Conservation (phyloP, 2,888 invertebrate species). For the Leucophenga maculata region DNA sequence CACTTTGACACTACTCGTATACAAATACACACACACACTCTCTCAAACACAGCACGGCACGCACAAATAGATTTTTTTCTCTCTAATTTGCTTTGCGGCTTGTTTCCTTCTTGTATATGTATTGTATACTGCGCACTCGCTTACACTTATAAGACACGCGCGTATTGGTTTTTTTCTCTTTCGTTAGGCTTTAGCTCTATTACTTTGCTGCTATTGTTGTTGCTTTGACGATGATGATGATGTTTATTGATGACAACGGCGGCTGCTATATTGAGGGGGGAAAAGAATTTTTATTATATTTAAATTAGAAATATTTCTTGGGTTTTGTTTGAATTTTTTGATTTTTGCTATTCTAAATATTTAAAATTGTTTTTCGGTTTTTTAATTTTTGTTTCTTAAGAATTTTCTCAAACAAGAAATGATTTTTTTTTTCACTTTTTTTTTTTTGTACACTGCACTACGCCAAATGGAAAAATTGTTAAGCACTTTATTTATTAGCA, state of each 20-base stretch:
- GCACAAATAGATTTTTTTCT: slow-evolving; percentile 14
- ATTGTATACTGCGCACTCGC: slow-evolving; percentile 13
- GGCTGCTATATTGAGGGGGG: not conserved
- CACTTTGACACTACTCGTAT: not conserved
- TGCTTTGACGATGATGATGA: not conserved
- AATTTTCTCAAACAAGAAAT: not conserved
- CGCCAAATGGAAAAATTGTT: not conserved
- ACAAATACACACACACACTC: slow-evolving; percentile 50
- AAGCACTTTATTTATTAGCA: not conserved
- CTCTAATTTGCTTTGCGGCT: not conserved
- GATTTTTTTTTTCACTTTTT: not conserved
- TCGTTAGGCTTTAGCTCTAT: slow-evolving; percentile 33
- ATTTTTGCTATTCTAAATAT: too few relatives aligned
- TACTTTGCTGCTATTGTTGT: slow-evolving; percentile 1
- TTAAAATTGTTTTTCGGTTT: too few relatives aligned
- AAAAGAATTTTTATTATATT: slow-evolving; percentile 5
- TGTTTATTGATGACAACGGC: too few relatives aligned
- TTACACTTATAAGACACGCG: slow-evolving; percentile 2
- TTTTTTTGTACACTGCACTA: not conserved
- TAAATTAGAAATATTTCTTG: not conserved
- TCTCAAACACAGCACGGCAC: not conserved
- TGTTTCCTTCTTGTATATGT: slow-evolving; percentile 5
- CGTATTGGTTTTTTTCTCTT: not conserved
- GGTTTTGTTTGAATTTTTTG: not conserved
- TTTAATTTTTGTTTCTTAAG: not conserved